A percentile compares a stretch with the other conserved stretches of the same genome.
Conservation (phyloP, 2,888 invertebrate genomes). For the Notocelia uddmanniana region DNA sequence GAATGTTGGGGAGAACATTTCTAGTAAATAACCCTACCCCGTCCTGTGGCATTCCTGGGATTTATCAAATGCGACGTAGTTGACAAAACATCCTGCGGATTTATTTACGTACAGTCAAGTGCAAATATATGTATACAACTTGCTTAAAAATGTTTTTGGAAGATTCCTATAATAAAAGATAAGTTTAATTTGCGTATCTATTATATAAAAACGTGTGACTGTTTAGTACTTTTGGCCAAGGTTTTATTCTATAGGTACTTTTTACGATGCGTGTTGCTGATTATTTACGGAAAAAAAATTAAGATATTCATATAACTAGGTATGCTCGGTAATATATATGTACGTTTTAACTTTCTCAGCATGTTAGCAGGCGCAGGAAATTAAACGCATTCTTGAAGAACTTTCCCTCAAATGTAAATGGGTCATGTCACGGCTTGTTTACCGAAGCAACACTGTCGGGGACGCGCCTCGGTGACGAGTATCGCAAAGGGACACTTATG, state of each 20-base stretch:
- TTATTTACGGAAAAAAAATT: background rate
- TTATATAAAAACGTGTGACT: no score
- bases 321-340: background rate
- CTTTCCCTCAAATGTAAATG: conserved; percentile 24
- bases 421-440: conserved; percentile 55
- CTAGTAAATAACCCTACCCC: background rate
- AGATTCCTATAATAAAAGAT: no score
- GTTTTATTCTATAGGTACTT: no score
- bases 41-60: no score
- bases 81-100: background rate
- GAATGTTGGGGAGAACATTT: background rate
- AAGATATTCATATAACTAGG: background rate
- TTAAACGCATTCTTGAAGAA: conserved; percentile 24
- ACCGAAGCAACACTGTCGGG: conserved; percentile 53
- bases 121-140: no score
- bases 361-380: background rate
- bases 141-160: no score
- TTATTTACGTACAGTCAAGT: no score
- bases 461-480: conserved; percentile 21
- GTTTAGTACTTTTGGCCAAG: no score
- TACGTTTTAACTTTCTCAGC: background rate
- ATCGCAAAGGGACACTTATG: conserved; percentile 11
- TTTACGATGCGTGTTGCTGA: no score
- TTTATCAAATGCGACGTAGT: background rate
- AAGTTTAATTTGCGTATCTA: no score